Percentiles rank a stretch among this genome's conserved stretches.
Conservation (phyloP, 2,797 vertebrate species). For the Trachops cirrhosus region DNA sequence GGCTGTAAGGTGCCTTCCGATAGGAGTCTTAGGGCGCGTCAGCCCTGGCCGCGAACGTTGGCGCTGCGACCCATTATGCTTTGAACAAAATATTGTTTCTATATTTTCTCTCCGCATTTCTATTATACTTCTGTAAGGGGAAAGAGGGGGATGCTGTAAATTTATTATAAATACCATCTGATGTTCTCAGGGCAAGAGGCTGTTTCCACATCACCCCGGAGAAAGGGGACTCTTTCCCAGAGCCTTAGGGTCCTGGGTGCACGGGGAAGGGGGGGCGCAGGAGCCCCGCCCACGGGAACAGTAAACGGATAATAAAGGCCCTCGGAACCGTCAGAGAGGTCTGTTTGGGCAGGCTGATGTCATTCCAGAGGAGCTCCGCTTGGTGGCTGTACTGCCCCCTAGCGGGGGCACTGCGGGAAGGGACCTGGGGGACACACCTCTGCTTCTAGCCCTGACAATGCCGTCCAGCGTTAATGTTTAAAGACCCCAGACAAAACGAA, state of each 20-base stretch:
- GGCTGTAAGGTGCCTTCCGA: background rate
- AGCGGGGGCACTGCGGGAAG: background rate
- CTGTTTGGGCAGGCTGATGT: slow-evolving; percentile 69
- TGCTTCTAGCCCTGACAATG: slow-evolving; percentile 42
- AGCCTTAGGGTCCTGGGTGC: slow-evolving; percentile 72
- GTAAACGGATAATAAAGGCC: slow-evolving; percentile 75
- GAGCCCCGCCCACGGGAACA: slow-evolving; percentile 67
- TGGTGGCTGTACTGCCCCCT: slow-evolving; percentile 61
- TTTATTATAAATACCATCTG: slow-evolving; percentile 71
- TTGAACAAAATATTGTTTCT: background rate
- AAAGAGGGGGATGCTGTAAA: slow-evolving; percentile 72
- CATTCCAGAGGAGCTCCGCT: slow-evolving; percentile 64
- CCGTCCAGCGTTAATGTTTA: slow-evolving; percentile 53
- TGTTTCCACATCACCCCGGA: slow-evolving; percentile 68
- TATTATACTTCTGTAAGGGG: slow-evolving; percentile 52
- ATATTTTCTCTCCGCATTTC: background rate
- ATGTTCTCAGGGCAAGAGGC: slow-evolving; percentile 66
- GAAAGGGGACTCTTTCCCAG: slow-evolving; percentile 64
- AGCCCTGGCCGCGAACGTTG: background rate
- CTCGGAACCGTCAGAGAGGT: slow-evolving; percentile 68
- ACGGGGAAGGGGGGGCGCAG: slow-evolving; percentile 65
- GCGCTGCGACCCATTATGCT: background rate
- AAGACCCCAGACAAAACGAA: slow-evolving; percentile 35
- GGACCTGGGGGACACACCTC: background rate
- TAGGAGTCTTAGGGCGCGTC: background rate